These are phyloP conservation scores for Siniperca scherzeri DNA, from an alignment of 2,797 vertebrate genomes.

Conservation along the genomic window DNA sequence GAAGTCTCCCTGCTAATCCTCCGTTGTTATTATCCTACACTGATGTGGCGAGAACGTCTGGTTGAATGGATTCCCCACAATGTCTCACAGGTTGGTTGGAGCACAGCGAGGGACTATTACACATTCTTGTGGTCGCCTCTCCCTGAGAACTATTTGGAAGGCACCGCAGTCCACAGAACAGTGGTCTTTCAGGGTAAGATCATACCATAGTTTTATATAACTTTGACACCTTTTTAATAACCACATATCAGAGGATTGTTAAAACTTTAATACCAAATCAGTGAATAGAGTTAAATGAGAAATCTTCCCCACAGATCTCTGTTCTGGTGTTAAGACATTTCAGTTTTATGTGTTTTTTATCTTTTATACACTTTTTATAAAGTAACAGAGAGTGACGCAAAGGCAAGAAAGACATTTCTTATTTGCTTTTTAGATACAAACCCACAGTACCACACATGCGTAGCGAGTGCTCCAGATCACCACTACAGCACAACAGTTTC, in stretches of 20 bases:
- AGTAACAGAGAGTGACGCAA: conserved; percentile 40
- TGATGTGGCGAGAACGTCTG: conserved; percentile 71
- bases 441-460: conserved; percentile 1
- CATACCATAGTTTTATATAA: conserved; percentile 60
- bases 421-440: conserved; percentile 39
- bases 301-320: conserved; percentile 38
- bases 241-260: conserved; percentile 57
- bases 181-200: conserved; percentile 96
- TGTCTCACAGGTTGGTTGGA: conserved; percentile 96
- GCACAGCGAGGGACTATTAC: conserved; percentile 98
- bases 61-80: conserved; percentile 62
- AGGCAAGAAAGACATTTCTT: background rate
- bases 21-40: conserved; percentile 67
- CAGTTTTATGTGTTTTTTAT: conserved; percentile 52
- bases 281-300: conserved; percentile 57
- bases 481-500: background rate
- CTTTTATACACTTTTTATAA: conserved; percentile 37
- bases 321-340: conserved; percentile 61
- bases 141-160: conserved; percentile 94
- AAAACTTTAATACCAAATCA: conserved; percentile 64
- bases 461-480: conserved; percentile 1
- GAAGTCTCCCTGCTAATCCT: conserved; percentile 59
- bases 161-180: conserved; percentile 93
- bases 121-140: conserved; percentile 99
- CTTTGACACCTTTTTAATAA: conserved; percentile 78